Percentiles rank a stretch among this genome's conserved stretches.
These are phyloP conservation scores for Neodiprion pinetum DNA, from an alignment of 1,140 invertebrate genomes.

Conservation along the genomic window DNA sequence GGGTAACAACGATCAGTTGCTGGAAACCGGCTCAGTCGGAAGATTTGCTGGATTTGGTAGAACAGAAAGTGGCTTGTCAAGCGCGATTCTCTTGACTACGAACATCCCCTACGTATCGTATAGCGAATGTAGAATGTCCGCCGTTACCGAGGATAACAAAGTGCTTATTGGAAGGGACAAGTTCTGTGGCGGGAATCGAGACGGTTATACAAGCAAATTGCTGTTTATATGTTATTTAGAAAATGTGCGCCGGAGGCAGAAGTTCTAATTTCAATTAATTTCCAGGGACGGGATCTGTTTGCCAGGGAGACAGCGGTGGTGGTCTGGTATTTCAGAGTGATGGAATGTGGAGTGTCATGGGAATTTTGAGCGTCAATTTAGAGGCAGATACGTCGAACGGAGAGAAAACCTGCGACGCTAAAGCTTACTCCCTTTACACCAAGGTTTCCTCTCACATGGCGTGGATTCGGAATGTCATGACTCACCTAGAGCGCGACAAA, in stretches of 20 bases:
- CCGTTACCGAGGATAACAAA: constrained; percentile 25
- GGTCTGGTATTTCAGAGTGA: constrained; percentile 48
- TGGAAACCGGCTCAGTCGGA: constrained; percentile 43
- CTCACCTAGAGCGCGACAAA: constrained; percentile 34
- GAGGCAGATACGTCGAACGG: constrained; percentile 33
- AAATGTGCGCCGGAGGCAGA: too few species aligned
- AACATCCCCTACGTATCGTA: constrained; percentile 46
- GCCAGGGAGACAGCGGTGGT: constrained; percentile 57
- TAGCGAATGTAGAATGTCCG: constrained; percentile 37
- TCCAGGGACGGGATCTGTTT: constrained; percentile 54
- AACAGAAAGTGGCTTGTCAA: constrained; percentile 40
- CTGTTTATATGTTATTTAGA: too few species aligned
- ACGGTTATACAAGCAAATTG: constrained; percentile 36
- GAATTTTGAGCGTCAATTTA: constrained; percentile 53
- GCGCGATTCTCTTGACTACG: constrained; percentile 45
- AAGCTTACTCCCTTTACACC: constrained; percentile 55
- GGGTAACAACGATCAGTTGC: constrained; percentile 24
- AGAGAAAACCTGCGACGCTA: constrained; percentile 39
- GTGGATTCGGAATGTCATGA: constrained; percentile 51
- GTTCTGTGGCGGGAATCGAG: constrained; percentile 56
- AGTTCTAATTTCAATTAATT: constrained; percentile 11
- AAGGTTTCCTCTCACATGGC: constrained; percentile 45
- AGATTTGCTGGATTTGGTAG: constrained; percentile 55
- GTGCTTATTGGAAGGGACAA: constrained; percentile 50
- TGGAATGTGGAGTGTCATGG: constrained; percentile 49